Percentiles rank a stretch among this genome's conserved stretches.
These are phyloP conservation scores for Caerostris extrusa DNA, from an alignment of 1,140 invertebrate genomes.

Conservation along the genomic window DNA sequence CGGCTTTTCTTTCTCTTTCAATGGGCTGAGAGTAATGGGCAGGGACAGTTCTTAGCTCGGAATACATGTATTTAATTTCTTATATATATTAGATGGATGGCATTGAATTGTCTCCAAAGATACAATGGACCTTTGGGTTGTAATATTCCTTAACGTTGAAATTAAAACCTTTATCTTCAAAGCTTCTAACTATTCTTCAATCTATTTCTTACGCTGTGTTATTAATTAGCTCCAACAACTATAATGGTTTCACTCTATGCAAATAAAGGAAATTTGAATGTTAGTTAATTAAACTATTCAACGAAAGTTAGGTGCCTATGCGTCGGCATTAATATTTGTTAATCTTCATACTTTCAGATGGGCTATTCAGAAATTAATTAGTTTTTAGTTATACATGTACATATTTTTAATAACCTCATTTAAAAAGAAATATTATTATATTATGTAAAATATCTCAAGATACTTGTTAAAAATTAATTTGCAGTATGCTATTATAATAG, in stretches of 20 bases:
- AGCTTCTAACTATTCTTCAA: not conserved
- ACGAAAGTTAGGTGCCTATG: no score
- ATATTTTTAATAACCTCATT: no score
- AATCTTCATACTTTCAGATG: no score
- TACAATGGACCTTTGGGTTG: not conserved
- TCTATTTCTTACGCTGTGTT: not conserved
- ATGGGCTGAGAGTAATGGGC: not conserved
- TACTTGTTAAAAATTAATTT: no score
- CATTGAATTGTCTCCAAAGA: not conserved
- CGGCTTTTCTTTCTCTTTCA: not conserved
- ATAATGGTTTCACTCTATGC: not conserved
- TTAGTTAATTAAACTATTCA: not conserved
- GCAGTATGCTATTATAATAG: no score
- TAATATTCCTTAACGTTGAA: not conserved
- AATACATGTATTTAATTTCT: constrained; percentile 3
- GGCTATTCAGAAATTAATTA: no score
- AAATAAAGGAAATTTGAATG: constrained; percentile 1
- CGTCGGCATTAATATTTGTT: no score
- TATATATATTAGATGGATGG: not conserved
- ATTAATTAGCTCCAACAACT: not conserved
- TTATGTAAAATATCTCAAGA: no score
- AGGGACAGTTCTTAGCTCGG: no score
- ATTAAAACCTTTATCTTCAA: constrained; percentile 1
- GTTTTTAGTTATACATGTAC: no score
- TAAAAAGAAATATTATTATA: no score